Evolutionary conservation across 2,113 vertebrate genomes (phyloP).

Genomic region (Herpetotheres cachinnans): DNA sequence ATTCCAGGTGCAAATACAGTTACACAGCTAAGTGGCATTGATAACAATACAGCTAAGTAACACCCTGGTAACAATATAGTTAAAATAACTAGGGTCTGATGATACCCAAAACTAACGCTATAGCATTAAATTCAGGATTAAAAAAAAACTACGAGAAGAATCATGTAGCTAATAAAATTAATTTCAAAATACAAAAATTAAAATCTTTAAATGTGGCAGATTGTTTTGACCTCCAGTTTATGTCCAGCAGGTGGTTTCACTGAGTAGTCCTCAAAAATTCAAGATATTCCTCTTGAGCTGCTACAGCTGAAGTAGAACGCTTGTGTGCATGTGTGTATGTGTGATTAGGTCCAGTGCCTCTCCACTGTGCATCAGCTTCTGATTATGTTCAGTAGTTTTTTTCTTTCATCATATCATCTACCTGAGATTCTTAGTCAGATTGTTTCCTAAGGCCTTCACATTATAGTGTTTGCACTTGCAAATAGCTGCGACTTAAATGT

Average conservation of each 20-base stretch:
- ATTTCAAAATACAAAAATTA: neutral
- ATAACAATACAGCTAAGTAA: neutral
- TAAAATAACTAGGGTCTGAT: neutral
- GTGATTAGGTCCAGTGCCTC: neutral
- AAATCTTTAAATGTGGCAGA: neutral
- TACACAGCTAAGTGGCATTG: neutral
- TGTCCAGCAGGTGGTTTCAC: neutral
- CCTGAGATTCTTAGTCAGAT: neutral
- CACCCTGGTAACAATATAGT: neutral
- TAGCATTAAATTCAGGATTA: neutral
- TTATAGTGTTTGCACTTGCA: neutral
- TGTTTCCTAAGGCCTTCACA: neutral
- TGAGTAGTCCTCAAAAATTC: neutral
- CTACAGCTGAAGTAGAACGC: neutral
- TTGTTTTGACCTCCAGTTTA: neutral
- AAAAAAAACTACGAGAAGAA: neutral
- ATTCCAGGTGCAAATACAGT: neutral
- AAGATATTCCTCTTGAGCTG: neutral
- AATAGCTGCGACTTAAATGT: neutral
- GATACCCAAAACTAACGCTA: neutral
- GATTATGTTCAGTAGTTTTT: neutral
- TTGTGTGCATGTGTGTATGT: neutral
- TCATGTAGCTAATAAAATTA: neutral
- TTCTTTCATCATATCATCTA: neutral
- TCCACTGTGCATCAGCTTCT: neutral